Base-by-base conservation (phyloP, 2,113 vertebrate species). In the Paramormyrops kingsleyae region DNA sequence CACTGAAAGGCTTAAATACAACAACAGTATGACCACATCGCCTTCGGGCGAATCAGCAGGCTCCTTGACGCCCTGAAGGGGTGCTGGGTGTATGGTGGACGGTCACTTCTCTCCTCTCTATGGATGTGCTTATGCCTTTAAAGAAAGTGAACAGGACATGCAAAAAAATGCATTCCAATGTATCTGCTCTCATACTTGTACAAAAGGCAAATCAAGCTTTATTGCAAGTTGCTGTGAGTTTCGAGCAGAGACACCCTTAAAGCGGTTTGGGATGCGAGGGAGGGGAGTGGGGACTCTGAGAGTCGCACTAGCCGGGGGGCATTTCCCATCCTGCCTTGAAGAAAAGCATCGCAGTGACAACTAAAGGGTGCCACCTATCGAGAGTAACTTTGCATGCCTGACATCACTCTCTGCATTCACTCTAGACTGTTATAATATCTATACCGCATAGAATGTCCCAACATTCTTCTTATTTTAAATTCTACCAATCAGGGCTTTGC, bases 311-410 rank as follows among this genome's bases (percentile, higher is more conserved):
- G 93, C 94, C 94, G 90, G 56, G 62, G 91, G 94, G 92, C 92
- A 13, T 93, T 93, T 92, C 83, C 91, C 90, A 77, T 93, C 91
- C 90, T 90, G 93, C 90, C 92, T 89, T 92, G 90, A 95, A 91
- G 90, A 77, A 39, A 92, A 88, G 87, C 70, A 88, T 74, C 47
- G 70, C 50, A 89, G 91, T 94, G 94, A 94, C 93, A 93, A 92
- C 90, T 89, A 87, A 83, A 88, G 91, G 56, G 90, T 91, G 88
- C 88, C 92, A 91, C 92, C 91, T 92, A 91, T 31, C 85, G 62
- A 86, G 52, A 12, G 24, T 35, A 47, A 39, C 39, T 24, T 84
- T 42, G 39, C n/a, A 84, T 47, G 24, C 42, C 9, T 84, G 83
- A 27, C 42, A 46, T 47, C 39, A 84, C 35, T 80, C 13, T 19